Evolutionary conservation across 2,797 vertebrate genomes (phyloP), one percentile per base, ranked within the genome.

Genomic region (Sandelia bainsii): DNA sequence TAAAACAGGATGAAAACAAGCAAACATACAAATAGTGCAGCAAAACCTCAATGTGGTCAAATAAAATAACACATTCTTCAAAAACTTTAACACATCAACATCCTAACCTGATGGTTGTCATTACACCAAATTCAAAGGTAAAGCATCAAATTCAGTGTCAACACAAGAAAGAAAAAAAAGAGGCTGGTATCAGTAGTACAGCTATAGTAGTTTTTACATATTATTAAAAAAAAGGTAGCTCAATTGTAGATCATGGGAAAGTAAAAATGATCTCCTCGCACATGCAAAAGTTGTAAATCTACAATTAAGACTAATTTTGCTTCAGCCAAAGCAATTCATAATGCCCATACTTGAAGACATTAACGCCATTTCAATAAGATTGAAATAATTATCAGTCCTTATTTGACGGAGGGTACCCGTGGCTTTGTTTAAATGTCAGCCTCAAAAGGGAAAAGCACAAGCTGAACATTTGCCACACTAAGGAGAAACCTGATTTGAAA

Each of bases 1-100:
- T 61, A 69, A 56, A 80, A 72, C 42, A 50, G 39, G 32, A 13
- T 1, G 16, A 46, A 61, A 69, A 22, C 51, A 72, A 76, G 27
- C 58, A 75, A 73, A 72, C 61, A 58, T 0, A 52, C 62, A 59
- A 62, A 62, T 11, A 65, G 12, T 62, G 65, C 23, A 58, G 72
- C 57, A 44, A 70, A 78, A 73, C 7, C 57, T 68, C 58, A 68
- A 62, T 42, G 62, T 58, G 19, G 40, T 4, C 9, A 37, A 37
- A 37, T 37, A 37, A 37, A 37, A 68, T 20, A 66, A 54, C 64
- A 77, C 32, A 27, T 52, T 67, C 52, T 23, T 53, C 23, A 59
- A 42, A 63, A 57, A 32, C 29, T 1, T 8, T 32, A 32, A 32
- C 29, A 32, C n/a, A 23, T 39, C 19, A 34, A 53, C 59, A 54